A percentile compares a stretch with the other conserved stretches of the same genome.
These are phyloP conservation scores for Eupelmus urozonus DNA, from an alignment of 2,888 invertebrate genomes.

Conservation along the genomic window DNA sequence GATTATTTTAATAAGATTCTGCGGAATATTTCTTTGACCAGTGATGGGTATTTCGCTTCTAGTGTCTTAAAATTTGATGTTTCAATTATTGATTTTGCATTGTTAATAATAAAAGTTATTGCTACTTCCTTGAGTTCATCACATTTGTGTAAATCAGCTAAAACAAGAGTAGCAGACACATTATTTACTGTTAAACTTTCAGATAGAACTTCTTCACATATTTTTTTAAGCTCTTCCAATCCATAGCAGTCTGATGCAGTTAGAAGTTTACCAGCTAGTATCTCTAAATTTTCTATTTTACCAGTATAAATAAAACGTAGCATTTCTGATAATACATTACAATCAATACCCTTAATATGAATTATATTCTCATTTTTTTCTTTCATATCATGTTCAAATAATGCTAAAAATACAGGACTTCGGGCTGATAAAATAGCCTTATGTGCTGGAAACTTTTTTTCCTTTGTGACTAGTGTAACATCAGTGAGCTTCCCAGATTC, in stretches of 20 bases:
- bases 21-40: too few relatives aligned
- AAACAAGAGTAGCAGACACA: constrained; percentile 82
- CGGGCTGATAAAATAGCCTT: constrained; percentile 20
- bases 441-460: neutral
- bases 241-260: constrained; percentile 99
- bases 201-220: constrained; percentile 97
- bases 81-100: too few relatives aligned
- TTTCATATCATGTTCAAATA: constrained; percentile 28
- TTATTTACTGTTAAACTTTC: constrained; percentile 96
- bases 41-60: too few relatives aligned
- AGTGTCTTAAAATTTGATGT: too few relatives aligned
- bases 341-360: constrained; percentile 86
- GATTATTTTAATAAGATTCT: too few relatives aligned
- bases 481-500: neutral
- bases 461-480: neutral
- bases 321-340: constrained; percentile 98
- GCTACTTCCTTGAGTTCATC: too few relatives aligned
- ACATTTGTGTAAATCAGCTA: too few relatives aligned
- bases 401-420: constrained; percentile 32
- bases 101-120: too few relatives aligned
- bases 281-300: constrained; percentile 95
- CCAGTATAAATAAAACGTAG: constrained; percentile 98
- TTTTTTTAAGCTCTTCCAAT: constrained; percentile 94
- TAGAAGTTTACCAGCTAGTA: constrained; percentile 98
- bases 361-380: constrained; percentile 7